Evolutionary conservation across 2,113 vertebrate genomes (phyloP), one percentile per base, ranked within the genome.

Genomic region (Casuarius casuarius): DNA sequence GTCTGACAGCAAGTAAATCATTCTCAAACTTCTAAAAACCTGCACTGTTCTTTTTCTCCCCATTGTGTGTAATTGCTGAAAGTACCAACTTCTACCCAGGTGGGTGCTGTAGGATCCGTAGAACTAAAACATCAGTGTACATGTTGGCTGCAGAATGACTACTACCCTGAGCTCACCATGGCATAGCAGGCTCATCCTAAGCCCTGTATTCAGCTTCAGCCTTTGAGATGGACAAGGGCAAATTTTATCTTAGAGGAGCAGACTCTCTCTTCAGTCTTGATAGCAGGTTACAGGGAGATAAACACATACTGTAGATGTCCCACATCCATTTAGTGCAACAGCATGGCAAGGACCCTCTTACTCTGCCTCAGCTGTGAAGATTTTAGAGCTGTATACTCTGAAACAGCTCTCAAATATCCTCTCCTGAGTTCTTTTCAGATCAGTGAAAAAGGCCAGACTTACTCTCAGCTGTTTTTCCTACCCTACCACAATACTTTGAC

Each of bases 41-140:
- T 31, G 20, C 21, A 40, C 7, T 48, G 18, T 48, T 48, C 46
- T 19, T 46, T 42, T 12, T 6, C 4, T 8, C 3, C 7, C 23
- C 18, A 4, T 10, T 0, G 1, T 2, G 8, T 42, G 28, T 2
- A 3, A 38, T 38, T n/a, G 29, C 31, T 46, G 28, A 3, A 4
- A 51, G 42, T 31, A 23, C 28, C 20, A 78, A 18, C 15, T 84
- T 81, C 5, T 52, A 10, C 10, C 38, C 8, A 8, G 38, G 38
- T 8, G 8, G 38, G 38, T 38, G 38, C 38, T 38, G 38, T 38
- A 38, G 38, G 38, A 38, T 38, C 38, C 8, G 38, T 38, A 38
- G 38, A 38, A 44, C 44, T 58, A 5, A 88, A 93, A 9, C 59
- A 70, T 1, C 44, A 77, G 35, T 72, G 79, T n/a, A 13, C 40